Evolutionary conservation across 2,888 invertebrate genomes (phyloP), one percentile per base, ranked within the genome.

Genomic region (Acanthacorydalis orientalis): DNA sequence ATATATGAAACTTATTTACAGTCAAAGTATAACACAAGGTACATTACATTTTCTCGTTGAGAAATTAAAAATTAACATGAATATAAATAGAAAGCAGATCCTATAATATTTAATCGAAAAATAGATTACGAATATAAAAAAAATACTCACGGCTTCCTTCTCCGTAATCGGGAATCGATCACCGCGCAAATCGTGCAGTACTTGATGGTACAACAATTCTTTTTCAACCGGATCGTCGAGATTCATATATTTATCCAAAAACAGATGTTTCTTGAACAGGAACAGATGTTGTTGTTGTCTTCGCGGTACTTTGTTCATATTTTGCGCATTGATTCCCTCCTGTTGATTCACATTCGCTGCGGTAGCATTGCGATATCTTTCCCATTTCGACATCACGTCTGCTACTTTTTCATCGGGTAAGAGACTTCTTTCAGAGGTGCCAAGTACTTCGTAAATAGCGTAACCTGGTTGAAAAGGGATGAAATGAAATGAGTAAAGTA

Each of bases 321-420:
- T 54, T 69, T 70, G 63, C 66, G 71, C 52, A 67, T 60, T 57
- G 65, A 67, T 51, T 35, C 54, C 23, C 52, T 43, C 39, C 23
- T 32, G 35, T 44, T 48, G 48, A 7, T n/a, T 15, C 2, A 58
- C 56, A 42, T 57, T 72, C 43, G 77, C 72, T 11, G 79, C 78
- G 34, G 80, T 78, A 0, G 83, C 79, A 45, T 77, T 76, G 49
- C 87, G 73, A 53, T 88, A 88, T 55, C 87, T 77, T 66, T 95
- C 95, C 93, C 93, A 95, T 60, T 91, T 84, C 6, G 92, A 90
- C 74, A 95, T 84, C 16, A 92, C 91, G 64, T 95, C 95, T 1
- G 91, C 87, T 11, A 91, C 83, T 57, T 92, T 89, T 64, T 93
- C 93, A 59, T 83, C 84, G 8, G 80, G 77, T 43, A 81, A 74